Evolutionary conservation across 2,888 invertebrate genomes (phyloP).

Genomic region (Neuroscelio doddi): DNA sequence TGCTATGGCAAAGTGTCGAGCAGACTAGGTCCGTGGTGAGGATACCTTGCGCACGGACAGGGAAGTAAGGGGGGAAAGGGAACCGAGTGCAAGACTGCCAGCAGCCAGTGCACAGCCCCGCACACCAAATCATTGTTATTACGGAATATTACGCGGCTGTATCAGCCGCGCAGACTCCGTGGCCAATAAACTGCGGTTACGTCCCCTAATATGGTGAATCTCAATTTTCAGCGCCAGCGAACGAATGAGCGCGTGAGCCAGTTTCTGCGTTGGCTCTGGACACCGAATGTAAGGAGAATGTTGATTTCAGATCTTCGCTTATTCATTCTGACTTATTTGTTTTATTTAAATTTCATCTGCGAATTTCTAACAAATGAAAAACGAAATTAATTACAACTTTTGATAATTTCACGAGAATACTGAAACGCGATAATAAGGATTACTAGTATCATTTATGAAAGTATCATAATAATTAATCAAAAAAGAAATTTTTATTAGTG

Average conservation of each 20-base stretch:
- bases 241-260: conserved; percentile 43
- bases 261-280: conserved; percentile 29
- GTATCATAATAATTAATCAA: too few relatives aligned
- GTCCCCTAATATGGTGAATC: conserved; percentile 67
- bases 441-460: too few relatives aligned
- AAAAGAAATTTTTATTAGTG: too few relatives aligned
- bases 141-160: conserved; percentile 69
- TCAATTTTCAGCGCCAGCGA: conserved; percentile 62
- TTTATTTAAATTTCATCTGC: too few relatives aligned
- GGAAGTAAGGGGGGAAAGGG: conserved; percentile 26
- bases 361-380: too few relatives aligned
- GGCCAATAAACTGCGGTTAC: conserved; percentile 69
- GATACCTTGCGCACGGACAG: conserved; percentile 14
- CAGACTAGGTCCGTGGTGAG: conserved; percentile 24
- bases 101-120: conserved; percentile 58
- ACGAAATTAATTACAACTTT: too few relatives aligned
- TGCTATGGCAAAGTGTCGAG: conserved; percentile 44
- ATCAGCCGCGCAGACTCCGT: conserved; percentile 66
- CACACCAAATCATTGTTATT: conserved; percentile 71
- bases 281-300: conserved; percentile 45
- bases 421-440: too few relatives aligned
- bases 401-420: too few relatives aligned
- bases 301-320: conserved; percentile 26
- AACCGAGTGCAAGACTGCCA: conserved; percentile 58
- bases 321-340: conserved; percentile 48